Base-by-base conservation (phyloP, 2,797 vertebrate genomes). In the Parotocinclus haroldoi region DNA sequence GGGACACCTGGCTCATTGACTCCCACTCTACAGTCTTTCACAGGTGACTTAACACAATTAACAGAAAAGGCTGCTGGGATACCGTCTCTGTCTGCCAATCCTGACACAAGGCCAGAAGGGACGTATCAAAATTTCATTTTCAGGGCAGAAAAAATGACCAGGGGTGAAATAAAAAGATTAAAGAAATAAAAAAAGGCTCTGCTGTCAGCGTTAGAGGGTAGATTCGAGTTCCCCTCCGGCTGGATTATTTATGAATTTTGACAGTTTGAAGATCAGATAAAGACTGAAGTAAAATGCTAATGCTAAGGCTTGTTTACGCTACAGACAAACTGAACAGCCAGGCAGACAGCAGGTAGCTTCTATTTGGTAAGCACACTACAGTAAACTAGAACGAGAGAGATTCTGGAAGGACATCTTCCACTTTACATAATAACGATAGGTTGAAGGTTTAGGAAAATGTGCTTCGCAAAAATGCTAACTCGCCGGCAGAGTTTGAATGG, bases 1-100 rank as follows among this genome's bases (percentile, higher is more conserved):
- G 60, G 80, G 78, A 81, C 82, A 74, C 60, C 79, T 40, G 80
- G 76, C 80, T 83, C 79, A 83, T 84, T 81, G 76, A 78, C 77
- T 71, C 59, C 18, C 68, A 74, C 72, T 68, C 71, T 58, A 73
- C 65, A 67, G 74, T 74, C 82, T 82, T 81, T 83, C 76, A 85
- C 75, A 83, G 79, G 78, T 76, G 77, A 86, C 77, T 78, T 62
- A 55, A 78, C 76, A 75, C 78, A 80, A 83, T 83, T 81, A 83
- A 81, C 61, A 53, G 46, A 37, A 56, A 59, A 63, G 56, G 58
- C 69, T 69, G 54, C 8, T 46, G 68, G 78, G 74, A 79, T 58
- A 40, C 62, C 17, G 54, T 73, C 63, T 60, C 50, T 38, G 57
- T 73, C 53, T 68, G 55, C 68, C 71, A 48, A 57, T 53, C 49